Conservation (phyloP, 2,113 vertebrate species). For the Rutilus rutilus region DNA sequence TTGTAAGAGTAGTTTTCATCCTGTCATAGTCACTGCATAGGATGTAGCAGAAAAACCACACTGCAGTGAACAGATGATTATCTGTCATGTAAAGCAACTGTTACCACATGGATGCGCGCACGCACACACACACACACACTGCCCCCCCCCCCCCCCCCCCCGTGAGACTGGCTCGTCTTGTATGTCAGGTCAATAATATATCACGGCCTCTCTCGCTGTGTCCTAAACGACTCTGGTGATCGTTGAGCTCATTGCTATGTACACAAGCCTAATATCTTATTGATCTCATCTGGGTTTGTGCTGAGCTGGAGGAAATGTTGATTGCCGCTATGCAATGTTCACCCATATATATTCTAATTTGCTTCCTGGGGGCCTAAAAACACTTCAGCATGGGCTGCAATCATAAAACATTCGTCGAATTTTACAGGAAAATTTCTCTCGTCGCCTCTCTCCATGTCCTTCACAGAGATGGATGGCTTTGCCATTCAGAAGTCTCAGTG, state of each 20-base stretch:
- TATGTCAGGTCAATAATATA: conserved; percentile 57
- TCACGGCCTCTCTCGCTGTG: conserved; percentile 62
- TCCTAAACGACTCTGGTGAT: conserved; percentile 76
- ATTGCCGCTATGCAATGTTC: conserved; percentile 80
- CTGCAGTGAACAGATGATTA: conserved; percentile 38
- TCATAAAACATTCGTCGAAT: conserved; percentile 82
- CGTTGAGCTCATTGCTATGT: conserved; percentile 83
- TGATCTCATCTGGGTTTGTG: conserved; percentile 83
- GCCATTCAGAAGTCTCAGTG: conserved; percentile 76
- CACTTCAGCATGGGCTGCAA: conserved; percentile 77
- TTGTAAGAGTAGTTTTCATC: neutral
- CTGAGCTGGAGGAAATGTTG: conserved; percentile 92
- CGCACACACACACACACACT: neutral
- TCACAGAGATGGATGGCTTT: conserved; percentile 81
- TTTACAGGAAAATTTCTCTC: conserved; percentile 58
- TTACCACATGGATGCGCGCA: conserved; percentile 11
- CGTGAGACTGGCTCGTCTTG: conserved; percentile 42
- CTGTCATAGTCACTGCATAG: conserved; percentile 4
- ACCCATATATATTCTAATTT: conserved; percentile 72
- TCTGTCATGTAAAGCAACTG: conserved; percentile 39
- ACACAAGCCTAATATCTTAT: conserved; percentile 90
- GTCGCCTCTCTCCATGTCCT: conserved; percentile 67
- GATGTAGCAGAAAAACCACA: conserved; percentile 5
- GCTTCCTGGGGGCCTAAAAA: conserved; percentile 54
- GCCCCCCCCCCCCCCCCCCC: conserved; percentile 11